Evolutionary conservation across 2,888 invertebrate species (phyloP).

Genomic region (Athalia cordata): DNA sequence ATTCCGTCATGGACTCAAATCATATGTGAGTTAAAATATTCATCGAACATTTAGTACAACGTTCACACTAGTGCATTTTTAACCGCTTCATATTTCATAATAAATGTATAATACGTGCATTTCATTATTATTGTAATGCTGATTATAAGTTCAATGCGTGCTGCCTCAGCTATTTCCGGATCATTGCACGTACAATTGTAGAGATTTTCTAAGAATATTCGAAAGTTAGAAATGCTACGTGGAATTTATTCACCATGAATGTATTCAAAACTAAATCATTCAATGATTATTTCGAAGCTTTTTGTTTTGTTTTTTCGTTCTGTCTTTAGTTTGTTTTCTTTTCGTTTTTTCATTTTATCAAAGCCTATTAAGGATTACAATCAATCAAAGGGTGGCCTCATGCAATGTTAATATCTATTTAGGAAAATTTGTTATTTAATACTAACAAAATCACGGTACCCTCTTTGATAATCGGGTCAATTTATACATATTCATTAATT

Average conservation of each 20-base stretch:
- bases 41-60: constrained; percentile 60
- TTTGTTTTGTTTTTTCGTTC: not conserved
- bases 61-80: constrained; percentile 54
- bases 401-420: constrained; percentile 67
- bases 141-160: not conserved
- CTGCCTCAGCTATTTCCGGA: not conserved
- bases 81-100: constrained; percentile 10
- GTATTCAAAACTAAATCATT: constrained; percentile 23
- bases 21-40: constrained; percentile 53
- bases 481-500: constrained; percentile 66
- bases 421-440: constrained; percentile 64
- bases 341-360: not conserved
- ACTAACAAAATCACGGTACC: constrained; percentile 63
- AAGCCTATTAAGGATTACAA: not conserved
- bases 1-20: constrained; percentile 7
- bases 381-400: constrained; percentile 69
- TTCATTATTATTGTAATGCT: not conserved
- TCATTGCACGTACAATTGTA: not conserved
- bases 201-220: not conserved
- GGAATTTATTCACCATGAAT: constrained; percentile 42
- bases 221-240: not conserved
- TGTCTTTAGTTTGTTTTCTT: not conserved
- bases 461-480: constrained; percentile 61
- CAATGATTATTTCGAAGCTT: constrained; percentile 2
- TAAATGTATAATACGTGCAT: not conserved